Evolutionary conservation across 2,797 vertebrate species (phyloP).

Genomic region (Falco peregrinus): DNA sequence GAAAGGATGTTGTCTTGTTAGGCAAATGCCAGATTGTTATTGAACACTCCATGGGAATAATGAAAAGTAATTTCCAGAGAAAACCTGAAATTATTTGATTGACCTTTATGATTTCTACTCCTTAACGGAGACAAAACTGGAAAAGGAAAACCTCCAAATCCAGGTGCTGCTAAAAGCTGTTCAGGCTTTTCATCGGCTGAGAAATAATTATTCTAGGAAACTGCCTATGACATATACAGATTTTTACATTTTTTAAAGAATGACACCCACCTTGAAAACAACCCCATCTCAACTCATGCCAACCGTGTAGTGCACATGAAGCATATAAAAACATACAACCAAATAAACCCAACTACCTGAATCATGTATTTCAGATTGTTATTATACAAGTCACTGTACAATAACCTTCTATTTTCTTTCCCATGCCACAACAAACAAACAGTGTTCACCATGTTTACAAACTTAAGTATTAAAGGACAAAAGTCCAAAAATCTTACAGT

Average conservation of each 20-base stretch:
- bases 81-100: constrained; percentile 5
- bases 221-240: not conserved
- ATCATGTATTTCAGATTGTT: not conserved
- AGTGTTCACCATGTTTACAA: not conserved
- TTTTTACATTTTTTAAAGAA: not conserved
- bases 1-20: constrained; percentile 42
- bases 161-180: not conserved
- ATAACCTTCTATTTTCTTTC: not conserved
- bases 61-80: constrained; percentile 34
- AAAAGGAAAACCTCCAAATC: not conserved
- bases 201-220: not conserved
- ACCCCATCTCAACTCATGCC: not conserved
- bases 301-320: not conserved
- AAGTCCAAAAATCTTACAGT: not conserved
- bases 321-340: not conserved
- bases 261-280: not conserved
- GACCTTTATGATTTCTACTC: not conserved
- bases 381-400: accelerated
- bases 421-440: not conserved
- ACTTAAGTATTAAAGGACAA: not conserved
- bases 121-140: not conserved
- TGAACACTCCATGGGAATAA: not conserved
- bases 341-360: not conserved
- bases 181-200: not conserved
- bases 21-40: constrained; percentile 25